Conservation (phyloP, 2,113 vertebrate genomes). For the Rhinoptilus africanus region DNA sequence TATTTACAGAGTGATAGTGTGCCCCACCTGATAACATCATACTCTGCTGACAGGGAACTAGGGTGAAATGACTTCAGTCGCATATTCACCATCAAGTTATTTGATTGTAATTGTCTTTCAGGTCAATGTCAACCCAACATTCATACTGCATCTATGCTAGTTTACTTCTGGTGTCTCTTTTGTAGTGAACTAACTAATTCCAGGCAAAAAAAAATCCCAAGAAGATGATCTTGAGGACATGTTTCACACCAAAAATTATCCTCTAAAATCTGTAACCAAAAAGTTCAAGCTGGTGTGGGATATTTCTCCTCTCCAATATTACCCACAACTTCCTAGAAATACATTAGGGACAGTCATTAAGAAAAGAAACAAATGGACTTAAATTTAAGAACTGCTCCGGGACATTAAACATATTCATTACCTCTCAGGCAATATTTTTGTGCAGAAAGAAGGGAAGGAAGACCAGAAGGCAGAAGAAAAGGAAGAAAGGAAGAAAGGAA, state of each 20-base stretch:
- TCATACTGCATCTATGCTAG: not conserved
- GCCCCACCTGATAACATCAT: not conserved
- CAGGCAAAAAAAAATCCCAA: not conserved
- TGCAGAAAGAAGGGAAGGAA: not conserved
- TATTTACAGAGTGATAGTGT: not conserved
- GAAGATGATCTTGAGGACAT: not conserved
- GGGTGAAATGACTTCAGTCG: not conserved
- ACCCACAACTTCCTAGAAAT: not conserved
- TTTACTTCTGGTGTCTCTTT: not conserved
- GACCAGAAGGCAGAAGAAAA: not conserved
- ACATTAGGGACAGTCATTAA: not conserved
- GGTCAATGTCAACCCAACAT: not conserved
- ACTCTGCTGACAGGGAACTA: not conserved
- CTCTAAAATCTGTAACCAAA: not conserved
- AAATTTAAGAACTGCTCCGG: not conserved
- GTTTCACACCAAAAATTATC: not conserved
- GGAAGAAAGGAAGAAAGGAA: not conserved
- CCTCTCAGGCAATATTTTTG: not conserved
- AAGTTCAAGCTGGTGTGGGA: fast-evolving
- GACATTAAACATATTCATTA: not conserved
- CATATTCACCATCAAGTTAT: not conserved
- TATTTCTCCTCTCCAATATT: not conserved
- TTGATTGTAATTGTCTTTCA: not conserved
- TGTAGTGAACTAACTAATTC: not conserved
- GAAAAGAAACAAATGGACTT: not conserved